Conservation (phyloP, 2,113 vertebrate species). For the Colistium nudipinnis region DNA sequence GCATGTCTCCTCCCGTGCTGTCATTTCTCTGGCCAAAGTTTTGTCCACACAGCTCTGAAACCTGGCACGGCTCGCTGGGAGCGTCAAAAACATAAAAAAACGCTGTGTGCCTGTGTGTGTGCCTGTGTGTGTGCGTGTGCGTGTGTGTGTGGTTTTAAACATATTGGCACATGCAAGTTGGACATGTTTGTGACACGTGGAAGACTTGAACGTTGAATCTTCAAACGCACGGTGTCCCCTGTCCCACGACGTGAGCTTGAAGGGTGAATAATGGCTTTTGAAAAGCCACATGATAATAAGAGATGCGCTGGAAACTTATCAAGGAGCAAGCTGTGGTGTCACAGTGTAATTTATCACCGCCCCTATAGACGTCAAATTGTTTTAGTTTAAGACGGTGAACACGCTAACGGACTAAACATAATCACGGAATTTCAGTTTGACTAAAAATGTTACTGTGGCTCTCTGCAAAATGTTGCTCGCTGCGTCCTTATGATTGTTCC, state of each 20-base stretch:
- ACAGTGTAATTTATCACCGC: conserved; percentile 56
- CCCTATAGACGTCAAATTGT: conserved; percentile 51
- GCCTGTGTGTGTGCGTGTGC: neutral
- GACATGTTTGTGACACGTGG: conserved; percentile 30
- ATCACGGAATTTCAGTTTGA: conserved; percentile 9
- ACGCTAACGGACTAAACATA: conserved; percentile 30
- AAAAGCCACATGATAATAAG: conserved; percentile 64
- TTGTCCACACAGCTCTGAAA: conserved; percentile 59
- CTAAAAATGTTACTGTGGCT: neutral
- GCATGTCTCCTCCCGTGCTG: conserved; percentile 62
- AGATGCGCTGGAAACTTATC: conserved; percentile 64
- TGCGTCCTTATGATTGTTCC: neutral
- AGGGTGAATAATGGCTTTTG: conserved; percentile 53
- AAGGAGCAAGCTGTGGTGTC: conserved; percentile 58
- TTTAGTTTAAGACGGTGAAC: conserved; percentile 47
- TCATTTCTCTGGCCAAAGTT: conserved; percentile 60
- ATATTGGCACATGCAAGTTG: no score
- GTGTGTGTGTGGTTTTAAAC: neutral
- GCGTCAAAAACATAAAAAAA: no score
- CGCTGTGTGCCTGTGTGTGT: conserved; percentile 48
- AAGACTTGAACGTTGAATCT: conserved; percentile 53
- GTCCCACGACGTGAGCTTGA: conserved; percentile 60
- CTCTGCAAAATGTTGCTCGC: conserved; percentile 7
- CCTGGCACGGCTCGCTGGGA: conserved; percentile 53
- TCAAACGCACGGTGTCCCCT: conserved; percentile 51